Percentiles rank a stretch among this genome's conserved stretches.
phyloP scores from a whole-genome alignment of 2,888 invertebrate genomes.

The Leucophora obtusa region DNA sequence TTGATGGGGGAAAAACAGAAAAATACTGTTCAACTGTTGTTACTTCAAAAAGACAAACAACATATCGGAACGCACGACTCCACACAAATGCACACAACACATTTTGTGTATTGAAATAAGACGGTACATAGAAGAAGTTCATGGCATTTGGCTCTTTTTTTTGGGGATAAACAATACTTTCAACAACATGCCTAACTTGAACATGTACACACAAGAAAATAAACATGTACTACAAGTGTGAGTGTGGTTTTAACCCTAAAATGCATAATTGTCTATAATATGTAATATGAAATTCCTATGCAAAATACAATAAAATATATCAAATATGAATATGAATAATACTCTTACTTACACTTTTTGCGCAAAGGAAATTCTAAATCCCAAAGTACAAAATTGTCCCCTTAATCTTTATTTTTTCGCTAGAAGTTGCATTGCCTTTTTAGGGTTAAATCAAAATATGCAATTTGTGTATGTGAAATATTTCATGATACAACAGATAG shows the following conservation, averaged over 20 bases:
- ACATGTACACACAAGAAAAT: conserved; percentile 19
- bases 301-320: no score
- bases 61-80: conserved; percentile 15
- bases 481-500: no score
- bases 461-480: conserved; percentile 3
- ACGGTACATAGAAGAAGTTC: conserved; percentile 31
- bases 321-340: no score
- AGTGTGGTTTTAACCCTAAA: no score
- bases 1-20: conserved; percentile 12
- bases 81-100: conserved; percentile 1
- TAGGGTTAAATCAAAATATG: conserved; percentile 3
- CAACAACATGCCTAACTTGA: conserved; percentile 34
- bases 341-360: no score
- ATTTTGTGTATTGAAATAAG: conserved; percentile 6
- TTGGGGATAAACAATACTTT: conserved; percentile 44
- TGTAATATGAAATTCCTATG: no score
- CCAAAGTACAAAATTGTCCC: no score
- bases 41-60: conserved; percentile 52
- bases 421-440: no score
- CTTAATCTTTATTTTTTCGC: no score
- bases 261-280: no score
- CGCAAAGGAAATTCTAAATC: no score
- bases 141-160: background rate
- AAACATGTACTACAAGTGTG: background rate
- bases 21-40: conserved; percentile 20